Percentiles rank a stretch among this genome's conserved stretches.
phyloP scores from a whole-genome alignment of 2,113 vertebrate genomes.

The Acrocephalus arundinaceus region DNA sequence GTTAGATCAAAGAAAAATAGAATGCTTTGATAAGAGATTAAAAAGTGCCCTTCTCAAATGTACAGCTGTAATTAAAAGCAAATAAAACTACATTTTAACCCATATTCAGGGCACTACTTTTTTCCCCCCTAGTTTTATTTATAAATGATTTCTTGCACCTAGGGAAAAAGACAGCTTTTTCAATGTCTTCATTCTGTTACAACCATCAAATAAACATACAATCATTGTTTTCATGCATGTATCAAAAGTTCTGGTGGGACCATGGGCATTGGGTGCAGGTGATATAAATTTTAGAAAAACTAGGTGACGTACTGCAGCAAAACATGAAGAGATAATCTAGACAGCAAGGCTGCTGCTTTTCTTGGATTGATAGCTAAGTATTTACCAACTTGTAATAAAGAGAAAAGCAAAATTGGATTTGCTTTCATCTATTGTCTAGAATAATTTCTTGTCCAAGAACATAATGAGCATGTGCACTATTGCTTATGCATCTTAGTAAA shows the following conservation, averaged over 20 bases:
- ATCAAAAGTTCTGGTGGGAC: not conserved
- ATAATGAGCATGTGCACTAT: not conserved
- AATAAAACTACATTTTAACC: slow-evolving; percentile 3
- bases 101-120: not conserved
- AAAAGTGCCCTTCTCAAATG: not conserved
- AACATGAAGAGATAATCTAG: not conserved
- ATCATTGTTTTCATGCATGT: not conserved
- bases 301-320: not conserved
- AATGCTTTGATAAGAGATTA: slow-evolving; percentile 44
- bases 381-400: not conserved
- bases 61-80: not conserved
- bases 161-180: not conserved
- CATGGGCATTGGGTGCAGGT: not conserved
- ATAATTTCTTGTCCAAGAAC: not conserved
- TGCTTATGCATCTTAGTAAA: not conserved
- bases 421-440: not conserved
- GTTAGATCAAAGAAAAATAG: slow-evolving; percentile 50
- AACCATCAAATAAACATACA: not conserved
- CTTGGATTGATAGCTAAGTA: not conserved
- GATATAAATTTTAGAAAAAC: not conserved
- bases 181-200: not conserved
- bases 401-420: not conserved
- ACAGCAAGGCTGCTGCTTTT: not conserved
- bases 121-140: not conserved
- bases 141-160: not conserved